A percentile compares a stretch with the other conserved stretches of the same genome.
Evolutionary conservation across 2,888 invertebrate genomes (phyloP).

Genomic region (Rosalia funebris): DNA sequence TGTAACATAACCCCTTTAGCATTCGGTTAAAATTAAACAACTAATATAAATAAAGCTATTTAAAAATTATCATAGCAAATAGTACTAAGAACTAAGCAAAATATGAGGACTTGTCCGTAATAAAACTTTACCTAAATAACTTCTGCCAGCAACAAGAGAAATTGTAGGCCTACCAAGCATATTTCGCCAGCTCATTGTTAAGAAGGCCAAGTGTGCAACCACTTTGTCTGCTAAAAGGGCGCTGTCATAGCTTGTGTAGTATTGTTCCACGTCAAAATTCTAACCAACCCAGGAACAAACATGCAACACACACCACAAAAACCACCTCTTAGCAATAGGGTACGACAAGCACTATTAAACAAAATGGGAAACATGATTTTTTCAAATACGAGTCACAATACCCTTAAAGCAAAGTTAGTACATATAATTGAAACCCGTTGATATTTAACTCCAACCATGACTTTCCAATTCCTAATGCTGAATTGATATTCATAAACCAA

Average conservation of each 20-base stretch:
- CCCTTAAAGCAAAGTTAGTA: slow-evolving; percentile 16
- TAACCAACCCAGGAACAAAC: slow-evolving; percentile 60
- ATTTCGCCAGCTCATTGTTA: slow-evolving; percentile 96
- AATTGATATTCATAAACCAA: no score
- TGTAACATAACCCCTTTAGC: slow-evolving; percentile 12
- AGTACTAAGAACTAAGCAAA: neutral
- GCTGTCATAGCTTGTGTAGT: slow-evolving; percentile 97
- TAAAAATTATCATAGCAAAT: neutral
- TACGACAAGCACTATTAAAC: slow-evolving; percentile 35
- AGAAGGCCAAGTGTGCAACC: slow-evolving; percentile 92
- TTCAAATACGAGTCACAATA: slow-evolving; percentile 19
- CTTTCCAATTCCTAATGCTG: no score
- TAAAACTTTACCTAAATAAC: slow-evolving; percentile 79
- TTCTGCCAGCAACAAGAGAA: slow-evolving; percentile 86
- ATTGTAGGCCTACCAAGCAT: slow-evolving; percentile 96
- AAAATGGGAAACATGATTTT: slow-evolving; percentile 35
- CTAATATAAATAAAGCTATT: no score
- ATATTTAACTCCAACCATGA: no score
- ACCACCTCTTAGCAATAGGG: slow-evolving; percentile 44
- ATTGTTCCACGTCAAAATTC: slow-evolving; percentile 92
- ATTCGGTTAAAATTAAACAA: neutral
- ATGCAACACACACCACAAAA: slow-evolving; percentile 39
- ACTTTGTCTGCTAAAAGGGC: slow-evolving; percentile 94
- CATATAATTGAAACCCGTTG: neutral
- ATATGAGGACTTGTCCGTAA: neutral